Evolutionary conservation across 1,140 invertebrate species (phyloP).

Genomic region (Oryzaephilus surinamensis): DNA sequence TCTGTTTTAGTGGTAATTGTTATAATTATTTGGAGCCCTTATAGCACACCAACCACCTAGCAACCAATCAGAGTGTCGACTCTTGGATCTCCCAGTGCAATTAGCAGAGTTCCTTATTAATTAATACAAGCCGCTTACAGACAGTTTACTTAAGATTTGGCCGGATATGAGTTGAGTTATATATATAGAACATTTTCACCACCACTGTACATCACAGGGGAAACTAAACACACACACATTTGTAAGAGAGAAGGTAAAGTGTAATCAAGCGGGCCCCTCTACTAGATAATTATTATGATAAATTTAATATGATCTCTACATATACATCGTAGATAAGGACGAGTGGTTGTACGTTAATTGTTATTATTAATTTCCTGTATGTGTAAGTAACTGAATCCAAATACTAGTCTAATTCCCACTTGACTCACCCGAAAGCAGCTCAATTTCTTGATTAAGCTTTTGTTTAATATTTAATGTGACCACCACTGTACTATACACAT

Average conservation of each 20-base stretch:
- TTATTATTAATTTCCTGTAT: conserved; percentile 31
- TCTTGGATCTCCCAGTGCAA: conserved; percentile 33
- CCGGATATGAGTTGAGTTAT: conserved; percentile 31
- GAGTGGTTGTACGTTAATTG: conserved; percentile 29
- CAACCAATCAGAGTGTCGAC: conserved; percentile 25
- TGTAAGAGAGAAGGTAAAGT: conserved; percentile 9
- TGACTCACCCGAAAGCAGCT: neutral
- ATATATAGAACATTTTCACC: conserved; percentile 1
- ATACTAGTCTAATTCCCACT: neutral
- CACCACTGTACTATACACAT: no score
- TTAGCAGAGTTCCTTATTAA: conserved; percentile 37
- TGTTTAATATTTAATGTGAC: no score
- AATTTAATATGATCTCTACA: conserved; percentile 30
- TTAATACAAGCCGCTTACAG: conserved; percentile 35
- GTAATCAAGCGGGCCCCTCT: conserved; percentile 15
- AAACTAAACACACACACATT: neutral
- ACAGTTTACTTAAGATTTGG: conserved; percentile 33
- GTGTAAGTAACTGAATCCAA: no score
- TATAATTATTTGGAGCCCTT: conserved; percentile 24
- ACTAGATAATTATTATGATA: conserved; percentile 31
- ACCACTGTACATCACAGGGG: neutral
- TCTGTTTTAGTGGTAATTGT: no score
- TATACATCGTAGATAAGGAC: no score
- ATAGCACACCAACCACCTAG: no score
- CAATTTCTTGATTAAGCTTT: no score